phyloP scores from a whole-genome alignment of 2,797 vertebrate species.

The Triplophysa bombifrons region DNA sequence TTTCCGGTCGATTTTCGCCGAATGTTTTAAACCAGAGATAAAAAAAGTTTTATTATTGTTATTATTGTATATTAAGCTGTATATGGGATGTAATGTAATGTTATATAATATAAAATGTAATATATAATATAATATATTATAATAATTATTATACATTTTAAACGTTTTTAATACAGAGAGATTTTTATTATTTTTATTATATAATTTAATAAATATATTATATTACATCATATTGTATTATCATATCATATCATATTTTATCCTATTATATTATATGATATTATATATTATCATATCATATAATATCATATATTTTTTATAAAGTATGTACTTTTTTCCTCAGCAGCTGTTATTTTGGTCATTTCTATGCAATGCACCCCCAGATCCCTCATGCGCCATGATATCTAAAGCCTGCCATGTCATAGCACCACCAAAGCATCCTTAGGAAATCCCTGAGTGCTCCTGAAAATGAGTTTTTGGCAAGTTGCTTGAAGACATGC shows the following conservation, averaged over 20 bases:
- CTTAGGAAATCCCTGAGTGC: conserved; percentile 72
- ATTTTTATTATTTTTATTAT: too few relatives aligned
- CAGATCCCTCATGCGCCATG: conserved; percentile 66
- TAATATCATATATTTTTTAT: neutral
- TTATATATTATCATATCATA: neutral
- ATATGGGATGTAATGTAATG: too few relatives aligned
- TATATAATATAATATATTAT: too few relatives aligned
- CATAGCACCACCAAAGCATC: conserved; percentile 75
- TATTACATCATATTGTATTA: neutral
- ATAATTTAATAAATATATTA: too few relatives aligned
- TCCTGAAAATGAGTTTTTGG: conserved; percentile 82
- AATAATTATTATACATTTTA: too few relatives aligned
- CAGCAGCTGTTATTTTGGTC: conserved; percentile 41
- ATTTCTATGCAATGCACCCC: conserved; percentile 67
- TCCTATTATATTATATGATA: conserved; percentile 4
- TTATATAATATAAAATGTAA: too few relatives aligned
- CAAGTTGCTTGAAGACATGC: conserved; percentile 78
- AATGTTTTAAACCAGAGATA: conserved; percentile 41
- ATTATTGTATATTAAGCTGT: too few relatives aligned
- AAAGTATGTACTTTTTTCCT: conserved; percentile 11
- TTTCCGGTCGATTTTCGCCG: conserved; percentile 28
- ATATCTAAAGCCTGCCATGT: conserved; percentile 81
- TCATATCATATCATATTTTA: neutral
- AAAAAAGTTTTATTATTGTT: conserved; percentile 30
- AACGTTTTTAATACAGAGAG: too few relatives aligned